Percentiles rank a stretch among this genome's conserved stretches.
phyloP scores from a whole-genome alignment of 2,888 invertebrate species.

The Phyto melanocephala region DNA sequence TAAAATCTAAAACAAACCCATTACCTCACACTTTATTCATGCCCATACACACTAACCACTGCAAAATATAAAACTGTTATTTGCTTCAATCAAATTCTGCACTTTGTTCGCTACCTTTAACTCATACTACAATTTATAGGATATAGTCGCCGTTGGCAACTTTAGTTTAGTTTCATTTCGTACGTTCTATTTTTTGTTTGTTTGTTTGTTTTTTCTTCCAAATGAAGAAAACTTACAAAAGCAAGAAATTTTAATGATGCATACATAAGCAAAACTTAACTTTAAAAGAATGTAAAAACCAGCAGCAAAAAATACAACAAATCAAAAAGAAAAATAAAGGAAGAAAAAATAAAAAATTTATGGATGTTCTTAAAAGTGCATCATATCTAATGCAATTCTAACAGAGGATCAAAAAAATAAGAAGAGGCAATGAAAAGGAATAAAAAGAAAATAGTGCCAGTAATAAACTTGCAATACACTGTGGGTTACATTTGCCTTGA shows the following conservation, averaged over 20 bases:
- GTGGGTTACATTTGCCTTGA: too few relatives aligned
- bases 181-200: conserved; percentile 21
- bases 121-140: neutral
- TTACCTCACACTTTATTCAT: conserved; percentile 43
- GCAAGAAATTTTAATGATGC: conserved; percentile 76
- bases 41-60: neutral
- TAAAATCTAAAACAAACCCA: conserved; percentile 40
- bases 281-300: conserved; percentile 58
- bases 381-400: conserved; percentile 60
- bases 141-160: conserved; percentile 14
- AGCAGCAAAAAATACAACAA: conserved; percentile 70
- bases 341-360: conserved; percentile 71
- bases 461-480: conserved; percentile 45
- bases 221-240: conserved; percentile 62
- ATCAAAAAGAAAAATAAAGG: conserved; percentile 63
- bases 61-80: conserved; percentile 2
- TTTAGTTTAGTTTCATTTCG: conserved; percentile 51
- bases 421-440: conserved; percentile 26
- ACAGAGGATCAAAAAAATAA: neutral
- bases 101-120: conserved; percentile 3
- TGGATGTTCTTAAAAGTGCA: conserved; percentile 70
- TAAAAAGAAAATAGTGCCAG: conserved; percentile 7
- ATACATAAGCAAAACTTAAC: conserved; percentile 69
- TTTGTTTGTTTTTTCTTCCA: conserved; percentile 47
- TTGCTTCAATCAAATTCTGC: conserved; percentile 47